Percentiles rank a stretch among this genome's conserved stretches.
Conservation (phyloP, 2,113 vertebrate species). For the Phrynosoma blainvillii region DNA sequence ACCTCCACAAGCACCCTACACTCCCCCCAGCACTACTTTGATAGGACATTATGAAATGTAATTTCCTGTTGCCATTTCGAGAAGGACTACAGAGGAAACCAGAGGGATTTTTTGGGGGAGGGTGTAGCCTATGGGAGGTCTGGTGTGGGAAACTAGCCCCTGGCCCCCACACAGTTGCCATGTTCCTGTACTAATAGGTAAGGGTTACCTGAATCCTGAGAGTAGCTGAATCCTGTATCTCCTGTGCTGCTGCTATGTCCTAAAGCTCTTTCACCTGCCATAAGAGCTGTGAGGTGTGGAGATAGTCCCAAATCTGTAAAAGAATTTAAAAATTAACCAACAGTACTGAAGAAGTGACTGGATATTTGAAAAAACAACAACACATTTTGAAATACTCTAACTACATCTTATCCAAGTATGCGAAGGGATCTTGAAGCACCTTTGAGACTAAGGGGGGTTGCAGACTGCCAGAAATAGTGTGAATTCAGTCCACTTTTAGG, state of each 20-base stretch:
- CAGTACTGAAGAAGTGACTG: background rate
- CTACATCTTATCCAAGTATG: background rate
- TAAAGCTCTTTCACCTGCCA: conserved; percentile 87
- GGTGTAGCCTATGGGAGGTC: background rate
- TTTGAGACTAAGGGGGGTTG: too few relatives aligned
- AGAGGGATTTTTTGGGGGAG: too few relatives aligned
- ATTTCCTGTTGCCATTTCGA: too few relatives aligned
- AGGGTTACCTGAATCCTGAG: conserved; percentile 92
- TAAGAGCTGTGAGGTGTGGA: conserved; percentile 95
- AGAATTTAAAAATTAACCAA: conserved; percentile 35
- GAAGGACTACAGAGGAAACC: too few relatives aligned
- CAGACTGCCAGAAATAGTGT: too few relatives aligned
- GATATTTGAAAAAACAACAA: conserved; percentile 5
- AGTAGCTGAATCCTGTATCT: conserved; percentile 96
- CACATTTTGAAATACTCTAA: background rate
- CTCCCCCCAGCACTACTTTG: too few relatives aligned
- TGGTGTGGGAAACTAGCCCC: background rate
- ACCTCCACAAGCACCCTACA: too few relatives aligned
- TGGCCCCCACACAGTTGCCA: too few relatives aligned
- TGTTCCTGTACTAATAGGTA: background rate
- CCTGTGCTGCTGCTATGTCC: conserved; percentile 94
- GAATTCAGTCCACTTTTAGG: too few relatives aligned
- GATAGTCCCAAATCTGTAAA: conserved; percentile 93
- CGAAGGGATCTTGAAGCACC: too few relatives aligned
- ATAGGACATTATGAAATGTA: too few relatives aligned